Conservation (phyloP, 1,140 invertebrate species). For the Stegodyphus mimosarum region DNA sequence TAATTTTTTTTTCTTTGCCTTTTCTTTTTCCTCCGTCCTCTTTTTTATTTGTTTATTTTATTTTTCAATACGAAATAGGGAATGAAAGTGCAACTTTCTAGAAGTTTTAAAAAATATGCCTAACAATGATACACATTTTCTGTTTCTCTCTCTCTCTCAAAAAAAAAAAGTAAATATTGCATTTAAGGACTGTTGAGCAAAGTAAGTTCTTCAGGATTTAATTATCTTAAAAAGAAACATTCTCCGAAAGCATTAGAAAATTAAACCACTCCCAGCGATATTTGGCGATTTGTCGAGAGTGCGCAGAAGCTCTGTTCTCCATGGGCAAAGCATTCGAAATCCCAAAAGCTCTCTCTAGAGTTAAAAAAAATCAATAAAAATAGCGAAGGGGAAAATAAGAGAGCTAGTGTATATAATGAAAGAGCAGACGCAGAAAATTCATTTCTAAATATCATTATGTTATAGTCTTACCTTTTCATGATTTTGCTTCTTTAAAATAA, state of each 20-base stretch:
- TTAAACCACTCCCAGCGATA: neutral
- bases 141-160: no score
- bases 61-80: no score
- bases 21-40: no score
- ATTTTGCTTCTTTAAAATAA: neutral
- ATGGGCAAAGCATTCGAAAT: neutral
- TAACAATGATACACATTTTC: no score
- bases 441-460: neutral
- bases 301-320: neutral
- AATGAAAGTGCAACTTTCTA: no score
- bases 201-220: neutral
- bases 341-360: neutral
- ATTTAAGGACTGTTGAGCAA: no score
- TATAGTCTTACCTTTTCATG: neutral
- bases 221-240: slow-evolving; percentile 12
- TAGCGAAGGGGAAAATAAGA: neutral
- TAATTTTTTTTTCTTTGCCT: no score
- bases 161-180: no score
- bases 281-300: neutral
- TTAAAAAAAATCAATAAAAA: slow-evolving; percentile 2
- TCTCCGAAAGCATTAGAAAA: slow-evolving; percentile 1
- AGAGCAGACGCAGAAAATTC: neutral
- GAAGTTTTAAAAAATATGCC: no score
- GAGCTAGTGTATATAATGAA: neutral
- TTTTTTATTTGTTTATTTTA: no score